phyloP scores from a whole-genome alignment of 2,113 vertebrate genomes.

The Phoenicopterus ruber region DNA sequence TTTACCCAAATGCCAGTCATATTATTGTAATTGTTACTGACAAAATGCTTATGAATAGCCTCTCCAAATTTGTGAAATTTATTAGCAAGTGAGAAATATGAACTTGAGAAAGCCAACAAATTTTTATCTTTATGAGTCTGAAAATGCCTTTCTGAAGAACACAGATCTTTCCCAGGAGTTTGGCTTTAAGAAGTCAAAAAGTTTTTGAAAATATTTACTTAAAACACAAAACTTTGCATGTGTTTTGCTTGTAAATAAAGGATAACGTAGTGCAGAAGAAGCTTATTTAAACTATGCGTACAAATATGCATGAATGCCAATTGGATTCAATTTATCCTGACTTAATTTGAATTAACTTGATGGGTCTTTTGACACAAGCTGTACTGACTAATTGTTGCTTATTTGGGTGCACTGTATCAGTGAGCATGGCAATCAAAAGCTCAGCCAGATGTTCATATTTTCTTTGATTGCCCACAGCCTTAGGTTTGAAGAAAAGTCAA shows the following conservation, averaged over 20 bases:
- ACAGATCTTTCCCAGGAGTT: background rate
- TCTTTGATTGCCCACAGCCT: conserved; percentile 67
- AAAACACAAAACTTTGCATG: background rate
- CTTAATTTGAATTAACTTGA: conserved; percentile 77
- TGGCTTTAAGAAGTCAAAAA: background rate
- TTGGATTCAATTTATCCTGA: conserved; percentile 71
- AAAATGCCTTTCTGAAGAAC: background rate
- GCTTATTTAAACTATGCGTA: conserved; percentile 62
- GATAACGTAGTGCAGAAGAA: conserved; percentile 25
- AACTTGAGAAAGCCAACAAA: background rate
- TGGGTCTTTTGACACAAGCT: conserved; percentile 69
- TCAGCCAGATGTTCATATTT: conserved; percentile 70
- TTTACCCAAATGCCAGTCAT: background rate
- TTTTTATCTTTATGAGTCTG: background rate
- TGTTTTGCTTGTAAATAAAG: conserved; percentile 61
- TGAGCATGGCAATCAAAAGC: conserved; percentile 61
- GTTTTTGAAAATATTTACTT: conserved; percentile 5
- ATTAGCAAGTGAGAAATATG: background rate
- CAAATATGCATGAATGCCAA: conserved; percentile 60
- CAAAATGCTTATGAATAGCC: background rate
- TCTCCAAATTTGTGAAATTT: background rate
- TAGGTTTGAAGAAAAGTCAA: conserved; percentile 52
- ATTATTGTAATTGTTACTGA: background rate
- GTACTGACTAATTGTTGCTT: conserved; percentile 71
- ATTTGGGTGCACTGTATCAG: conserved; percentile 68